phyloP scores from a whole-genome alignment of 2,797 vertebrate genomes.

The Benthosema pterotum region DNA sequence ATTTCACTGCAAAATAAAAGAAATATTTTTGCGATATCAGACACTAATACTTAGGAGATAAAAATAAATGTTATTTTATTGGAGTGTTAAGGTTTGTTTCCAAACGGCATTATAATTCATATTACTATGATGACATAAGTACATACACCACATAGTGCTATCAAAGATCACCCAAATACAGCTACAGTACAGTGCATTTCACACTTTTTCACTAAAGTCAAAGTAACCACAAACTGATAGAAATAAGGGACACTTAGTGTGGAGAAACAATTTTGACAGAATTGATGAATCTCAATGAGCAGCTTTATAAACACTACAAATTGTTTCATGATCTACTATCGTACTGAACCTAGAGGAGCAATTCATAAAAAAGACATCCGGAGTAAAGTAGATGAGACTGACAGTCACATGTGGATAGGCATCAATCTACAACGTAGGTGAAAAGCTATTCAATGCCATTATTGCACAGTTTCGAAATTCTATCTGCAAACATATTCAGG shows the following conservation, averaged over 20 bases:
- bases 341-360: background rate
- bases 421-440: no score
- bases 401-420: no score
- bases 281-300: slow-evolving; percentile 3
- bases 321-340: background rate
- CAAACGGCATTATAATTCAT: slow-evolving; percentile 17
- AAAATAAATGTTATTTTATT: slow-evolving; percentile 45
- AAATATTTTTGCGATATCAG: background rate
- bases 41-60: background rate
- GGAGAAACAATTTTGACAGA: slow-evolving; percentile 6
- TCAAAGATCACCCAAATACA: background rate
- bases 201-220: slow-evolving; percentile 10
- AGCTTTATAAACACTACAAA: slow-evolving; percentile 6
- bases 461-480: no score
- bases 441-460: no score
- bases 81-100: slow-evolving; percentile 44
- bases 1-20: background rate
- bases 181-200: background rate
- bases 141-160: slow-evolving; percentile 2
- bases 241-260: slow-evolving; percentile 40
- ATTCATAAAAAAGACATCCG: no score
- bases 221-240: slow-evolving; percentile 12
- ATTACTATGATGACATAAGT: background rate
- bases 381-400: no score
- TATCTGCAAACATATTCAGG: no score